phyloP scores from a whole-genome alignment of 2,113 vertebrate species.

The Lanius ludovicianus region DNA sequence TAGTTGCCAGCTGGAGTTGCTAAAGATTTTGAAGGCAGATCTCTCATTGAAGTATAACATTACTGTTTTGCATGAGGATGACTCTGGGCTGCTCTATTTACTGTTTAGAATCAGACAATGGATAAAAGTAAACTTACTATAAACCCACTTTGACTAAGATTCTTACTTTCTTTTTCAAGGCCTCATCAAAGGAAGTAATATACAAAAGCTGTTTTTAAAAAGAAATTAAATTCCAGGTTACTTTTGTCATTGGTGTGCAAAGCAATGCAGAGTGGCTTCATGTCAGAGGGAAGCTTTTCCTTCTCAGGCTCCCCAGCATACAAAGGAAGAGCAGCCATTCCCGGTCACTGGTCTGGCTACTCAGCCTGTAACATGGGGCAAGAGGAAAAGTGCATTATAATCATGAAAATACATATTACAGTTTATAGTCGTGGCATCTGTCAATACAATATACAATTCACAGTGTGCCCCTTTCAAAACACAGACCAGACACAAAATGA shows the following conservation, averaged over 20 bases:
- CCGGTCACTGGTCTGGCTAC: not conserved
- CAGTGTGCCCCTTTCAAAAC: not conserved
- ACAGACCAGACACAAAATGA: not conserved
- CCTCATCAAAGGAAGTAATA: not conserved
- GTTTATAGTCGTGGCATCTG: not conserved
- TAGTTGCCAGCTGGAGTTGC: not conserved
- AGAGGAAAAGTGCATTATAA: not conserved
- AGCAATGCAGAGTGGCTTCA: not conserved
- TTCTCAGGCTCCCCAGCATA: not conserved
- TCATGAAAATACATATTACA: not conserved
- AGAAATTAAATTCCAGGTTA: not conserved
- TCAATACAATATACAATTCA: not conserved
- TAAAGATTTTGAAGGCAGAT: not conserved
- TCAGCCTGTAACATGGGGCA: not conserved
- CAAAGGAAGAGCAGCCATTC: not conserved
- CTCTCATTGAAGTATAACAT: not conserved
- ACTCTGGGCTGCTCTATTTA: not conserved
- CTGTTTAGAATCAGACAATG: not conserved
- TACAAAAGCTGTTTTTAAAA: not conserved
- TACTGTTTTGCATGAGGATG: not conserved
- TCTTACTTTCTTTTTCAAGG: not conserved
- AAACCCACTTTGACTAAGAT: not conserved
- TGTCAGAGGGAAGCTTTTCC: not conserved
- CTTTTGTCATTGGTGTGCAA: not conserved
- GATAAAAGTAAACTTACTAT: not conserved